phyloP scores from a whole-genome alignment of 2,888 invertebrate genomes.

The Malthinus seriepunctatus region DNA sequence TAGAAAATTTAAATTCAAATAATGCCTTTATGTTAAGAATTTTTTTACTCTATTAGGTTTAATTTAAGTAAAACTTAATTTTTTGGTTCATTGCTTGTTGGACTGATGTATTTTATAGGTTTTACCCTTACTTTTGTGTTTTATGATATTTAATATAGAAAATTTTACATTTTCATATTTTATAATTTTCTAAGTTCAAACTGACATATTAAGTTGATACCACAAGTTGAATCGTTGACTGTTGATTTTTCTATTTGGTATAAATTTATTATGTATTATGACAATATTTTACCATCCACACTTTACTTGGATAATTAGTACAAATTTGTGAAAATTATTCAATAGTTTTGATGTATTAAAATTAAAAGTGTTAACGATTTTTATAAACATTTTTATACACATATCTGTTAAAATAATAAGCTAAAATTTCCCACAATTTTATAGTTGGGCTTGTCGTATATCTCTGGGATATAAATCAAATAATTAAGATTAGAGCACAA shows the following conservation, averaged over 20 bases:
- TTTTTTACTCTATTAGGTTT: background rate
- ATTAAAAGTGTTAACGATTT: no score
- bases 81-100: background rate
- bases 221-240: background rate
- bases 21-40: slow-evolving; percentile 5
- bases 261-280: slow-evolving; percentile 5
- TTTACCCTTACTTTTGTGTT: background rate
- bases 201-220: background rate
- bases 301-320: background rate
- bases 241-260: background rate
- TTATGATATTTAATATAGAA: background rate
- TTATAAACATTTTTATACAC: no score
- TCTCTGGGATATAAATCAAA: no score
- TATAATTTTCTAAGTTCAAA: no score
- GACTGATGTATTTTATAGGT: background rate
- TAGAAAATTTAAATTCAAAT: slow-evolving; percentile 1
- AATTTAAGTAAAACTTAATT: background rate
- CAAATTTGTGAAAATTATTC: no score
- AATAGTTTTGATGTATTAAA: no score
- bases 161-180: background rate
- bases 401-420: background rate
- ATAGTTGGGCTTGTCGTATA: background rate
- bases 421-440: background rate
- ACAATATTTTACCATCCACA: background rate
- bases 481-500: no score